Base-by-base conservation (phyloP, 2,797 vertebrate species). In the Phaenicophaeus curvirostris region DNA sequence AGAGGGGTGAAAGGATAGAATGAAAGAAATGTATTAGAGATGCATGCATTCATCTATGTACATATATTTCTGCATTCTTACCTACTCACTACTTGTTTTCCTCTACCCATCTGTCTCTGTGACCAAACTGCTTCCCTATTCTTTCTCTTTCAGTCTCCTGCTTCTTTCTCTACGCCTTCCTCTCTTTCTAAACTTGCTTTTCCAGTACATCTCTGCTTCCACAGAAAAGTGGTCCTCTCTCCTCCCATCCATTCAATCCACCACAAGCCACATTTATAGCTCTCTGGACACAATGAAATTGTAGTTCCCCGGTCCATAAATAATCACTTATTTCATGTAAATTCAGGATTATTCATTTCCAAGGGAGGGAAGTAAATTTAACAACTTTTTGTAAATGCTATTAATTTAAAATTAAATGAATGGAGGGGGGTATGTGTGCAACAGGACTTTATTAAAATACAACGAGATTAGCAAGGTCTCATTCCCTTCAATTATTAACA, bases 401-500 rank as follows among this genome's bases (percentile, higher is more conserved):
- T 46, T 79, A 31, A 93, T 96, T 94, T 68, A 91, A 91, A 90
- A 95, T 94, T 33, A 93, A 96, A 96, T 94, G 85, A 94, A 63
- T 2, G 15, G 89, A 89, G 15, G 42, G 42, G 42, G 42, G 42
- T 16, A 44, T 16, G 42, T 39, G 75, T 94, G 83, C 93, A 95
- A 81, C 80, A 96, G 91, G 95, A 89, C 91, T 97, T 97, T 92
- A 96, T 95, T 97, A 95, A 97, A 98, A 97, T 92, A 93, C 93
- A 88, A 93, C 89, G 73, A 93, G 96, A 96, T 98, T 95, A 97
- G 95, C 94, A 96, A 95, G 94, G 92, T 94, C 96, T 96, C 85
- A 24, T 94, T 95, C 87, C 74, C 83, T 89, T 98, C 95, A 97
- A 97, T 97, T 97, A 97, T 98, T 98, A 97, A 98, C 94, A 77